Evolutionary conservation across 2,113 vertebrate species (phyloP).

Genomic region (Centropristis striata): DNA sequence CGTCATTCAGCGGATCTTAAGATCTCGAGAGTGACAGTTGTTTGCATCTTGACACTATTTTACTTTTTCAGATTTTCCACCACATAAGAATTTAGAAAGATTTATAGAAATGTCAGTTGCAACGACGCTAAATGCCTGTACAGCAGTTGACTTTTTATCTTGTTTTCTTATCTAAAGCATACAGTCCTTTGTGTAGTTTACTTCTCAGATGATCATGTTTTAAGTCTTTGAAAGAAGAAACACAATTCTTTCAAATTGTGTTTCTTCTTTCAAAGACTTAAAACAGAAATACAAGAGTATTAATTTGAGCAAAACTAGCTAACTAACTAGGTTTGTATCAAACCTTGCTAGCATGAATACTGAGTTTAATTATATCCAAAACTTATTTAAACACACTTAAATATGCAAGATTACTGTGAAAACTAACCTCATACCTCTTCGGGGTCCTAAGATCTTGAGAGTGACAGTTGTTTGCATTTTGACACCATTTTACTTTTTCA

Average conservation of each 20-base stretch:
- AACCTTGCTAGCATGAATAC: too few relatives aligned
- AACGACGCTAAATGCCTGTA: not conserved
- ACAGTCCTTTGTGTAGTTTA: not conserved
- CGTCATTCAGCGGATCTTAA: not conserved
- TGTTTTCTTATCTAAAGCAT: not conserved
- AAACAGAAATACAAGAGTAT: too few relatives aligned
- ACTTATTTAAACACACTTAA: too few relatives aligned
- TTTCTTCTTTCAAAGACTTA: too few relatives aligned
- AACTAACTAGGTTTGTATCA: too few relatives aligned
- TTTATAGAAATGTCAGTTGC: not conserved
- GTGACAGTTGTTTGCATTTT: not conserved
- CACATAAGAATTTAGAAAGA: not conserved
- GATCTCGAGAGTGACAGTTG: not conserved
- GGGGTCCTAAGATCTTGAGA: not conserved
- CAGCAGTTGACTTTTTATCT: not conserved
- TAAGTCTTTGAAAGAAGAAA: too few relatives aligned
- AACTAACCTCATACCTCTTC: too few relatives aligned
- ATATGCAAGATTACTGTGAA: too few relatives aligned
- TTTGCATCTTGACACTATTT: slow-evolving; percentile 2
- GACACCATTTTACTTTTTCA: slow-evolving; percentile 2
- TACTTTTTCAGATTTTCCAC: slow-evolving; percentile 3
- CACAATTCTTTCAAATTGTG: too few relatives aligned
- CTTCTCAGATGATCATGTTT: too few relatives aligned
- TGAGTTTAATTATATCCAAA: too few relatives aligned
- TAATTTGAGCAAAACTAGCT: too few relatives aligned